A percentile compares a stretch with the other conserved stretches of the same genome.
phyloP scores from a whole-genome alignment of 1,140 invertebrate genomes.

The Hyles euphorbiae region DNA sequence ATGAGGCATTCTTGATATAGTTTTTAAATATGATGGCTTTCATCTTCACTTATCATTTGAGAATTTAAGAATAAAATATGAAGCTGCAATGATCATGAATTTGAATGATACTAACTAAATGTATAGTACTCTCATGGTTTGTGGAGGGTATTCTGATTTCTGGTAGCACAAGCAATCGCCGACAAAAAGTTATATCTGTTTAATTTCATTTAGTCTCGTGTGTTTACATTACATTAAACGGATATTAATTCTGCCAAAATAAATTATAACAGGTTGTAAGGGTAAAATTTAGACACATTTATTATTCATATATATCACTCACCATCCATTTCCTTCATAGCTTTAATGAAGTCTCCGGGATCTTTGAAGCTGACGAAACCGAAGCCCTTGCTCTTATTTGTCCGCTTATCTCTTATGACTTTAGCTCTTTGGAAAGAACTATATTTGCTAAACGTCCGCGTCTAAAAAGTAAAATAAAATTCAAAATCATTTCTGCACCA shows the following conservation, averaged over 20 bases:
- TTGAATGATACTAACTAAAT: no score
- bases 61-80: no score
- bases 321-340: slow-evolving; percentile 99
- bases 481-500: no score
- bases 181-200: no score
- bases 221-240: no score
- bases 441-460: slow-evolving; percentile 95
- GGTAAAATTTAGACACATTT: background rate
- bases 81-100: no score
- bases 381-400: slow-evolving; percentile 99
- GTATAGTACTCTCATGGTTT: no score
- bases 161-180: background rate
- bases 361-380: slow-evolving; percentile 99
- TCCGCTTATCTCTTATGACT: slow-evolving; percentile 96
- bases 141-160: no score
- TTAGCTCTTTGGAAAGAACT: slow-evolving; percentile 96
- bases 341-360: slow-evolving; percentile 97
- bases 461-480: slow-evolving; percentile 45
- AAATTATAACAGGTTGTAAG: no score
- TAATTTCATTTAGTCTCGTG: no score
- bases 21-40: background rate
- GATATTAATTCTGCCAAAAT: no score
- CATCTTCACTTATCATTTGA: no score
- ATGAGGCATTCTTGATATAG: background rate
- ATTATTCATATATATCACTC: slow-evolving; percentile 33